Evolutionary conservation across 2,888 invertebrate genomes (phyloP).

Genomic region (Trichogramma dendrolimi): DNA sequence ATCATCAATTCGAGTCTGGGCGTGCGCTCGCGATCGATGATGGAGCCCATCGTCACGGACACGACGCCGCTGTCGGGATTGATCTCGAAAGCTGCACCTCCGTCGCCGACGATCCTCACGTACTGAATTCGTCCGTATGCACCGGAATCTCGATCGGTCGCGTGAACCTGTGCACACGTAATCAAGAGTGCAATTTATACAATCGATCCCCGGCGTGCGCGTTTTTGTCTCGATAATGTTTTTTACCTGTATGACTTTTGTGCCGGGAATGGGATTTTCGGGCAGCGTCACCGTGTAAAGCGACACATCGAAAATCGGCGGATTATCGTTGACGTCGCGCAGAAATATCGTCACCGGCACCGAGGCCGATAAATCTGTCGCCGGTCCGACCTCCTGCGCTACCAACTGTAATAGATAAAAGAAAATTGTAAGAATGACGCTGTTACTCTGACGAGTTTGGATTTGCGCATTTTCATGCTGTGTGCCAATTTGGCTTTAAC

Average conservation of each 20-base stretch:
- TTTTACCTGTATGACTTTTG: slow-evolving; percentile 61
- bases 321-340: slow-evolving; percentile 83
- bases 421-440: too few species aligned
- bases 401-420: slow-evolving; percentile 58
- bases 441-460: too few species aligned
- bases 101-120: slow-evolving; percentile 71
- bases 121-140: slow-evolving; percentile 74
- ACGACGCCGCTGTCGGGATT: slow-evolving; percentile 77
- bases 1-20: slow-evolving; percentile 75
- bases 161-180: slow-evolving; percentile 66
- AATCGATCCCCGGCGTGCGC: too few species aligned
- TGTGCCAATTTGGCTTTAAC: too few species aligned
- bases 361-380: slow-evolving; percentile 68
- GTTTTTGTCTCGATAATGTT: not conserved
- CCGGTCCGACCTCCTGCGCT: slow-evolving; percentile 76
- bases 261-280: slow-evolving; percentile 76
- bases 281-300: slow-evolving; percentile 72
- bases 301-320: slow-evolving; percentile 71
- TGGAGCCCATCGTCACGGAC: slow-evolving; percentile 71
- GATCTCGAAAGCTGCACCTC: slow-evolving; percentile 73
- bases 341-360: slow-evolving; percentile 77
- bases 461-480: too few species aligned
- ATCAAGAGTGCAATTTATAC: not conserved
- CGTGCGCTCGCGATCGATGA: slow-evolving; percentile 79
- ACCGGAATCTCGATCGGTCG: slow-evolving; percentile 77